phyloP scores from a whole-genome alignment of 2,888 invertebrate species.

The Cyclophora albipunctata region DNA sequence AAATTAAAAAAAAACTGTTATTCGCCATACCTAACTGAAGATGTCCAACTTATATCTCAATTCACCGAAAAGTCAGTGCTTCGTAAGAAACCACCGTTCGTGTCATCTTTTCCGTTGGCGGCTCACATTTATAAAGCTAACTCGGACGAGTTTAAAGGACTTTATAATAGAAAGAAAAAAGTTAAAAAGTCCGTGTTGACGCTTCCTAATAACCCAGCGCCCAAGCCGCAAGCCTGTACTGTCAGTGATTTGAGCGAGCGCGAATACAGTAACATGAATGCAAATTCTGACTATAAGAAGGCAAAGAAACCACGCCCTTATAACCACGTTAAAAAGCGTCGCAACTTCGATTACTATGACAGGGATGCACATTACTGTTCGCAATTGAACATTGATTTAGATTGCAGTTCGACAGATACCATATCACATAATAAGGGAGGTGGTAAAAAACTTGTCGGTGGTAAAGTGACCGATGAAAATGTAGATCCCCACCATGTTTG shows the following conservation, averaged over 20 bases:
- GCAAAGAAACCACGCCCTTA: constrained; percentile 31
- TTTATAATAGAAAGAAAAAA: constrained; percentile 38
- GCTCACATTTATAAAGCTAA: constrained; percentile 53
- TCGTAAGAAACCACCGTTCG: constrained; percentile 33
- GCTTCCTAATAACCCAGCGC: constrained; percentile 43
- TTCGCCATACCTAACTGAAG: constrained; percentile 40
- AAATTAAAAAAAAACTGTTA: constrained; percentile 27
- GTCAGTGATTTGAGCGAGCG: constrained; percentile 62
- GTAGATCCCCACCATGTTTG: constrained; percentile 47
- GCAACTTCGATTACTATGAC: constrained; percentile 37
- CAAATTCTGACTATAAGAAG: constrained; percentile 27
- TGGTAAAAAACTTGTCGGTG: constrained; percentile 17
- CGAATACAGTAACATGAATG: constrained; percentile 39
- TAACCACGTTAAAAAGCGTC: constrained; percentile 26
- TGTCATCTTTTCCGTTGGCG: constrained; percentile 48
- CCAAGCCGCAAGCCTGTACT: constrained; percentile 41
- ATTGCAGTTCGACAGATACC: constrained; percentile 47
- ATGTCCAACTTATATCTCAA: constrained; percentile 39
- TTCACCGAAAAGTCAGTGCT: constrained; percentile 43
- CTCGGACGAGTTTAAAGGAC: constrained; percentile 49
- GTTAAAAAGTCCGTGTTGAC: constrained; percentile 56
- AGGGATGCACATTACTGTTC: constrained; percentile 45
- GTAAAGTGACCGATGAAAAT: constrained; percentile 20
- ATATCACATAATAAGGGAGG: constrained; percentile 37
- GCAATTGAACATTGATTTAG: constrained; percentile 39